Percentiles rank a stretch among this genome's conserved stretches.
These are phyloP conservation scores for Oppia nitens DNA, from an alignment of 1,140 invertebrate species.

Conservation along the genomic window DNA sequence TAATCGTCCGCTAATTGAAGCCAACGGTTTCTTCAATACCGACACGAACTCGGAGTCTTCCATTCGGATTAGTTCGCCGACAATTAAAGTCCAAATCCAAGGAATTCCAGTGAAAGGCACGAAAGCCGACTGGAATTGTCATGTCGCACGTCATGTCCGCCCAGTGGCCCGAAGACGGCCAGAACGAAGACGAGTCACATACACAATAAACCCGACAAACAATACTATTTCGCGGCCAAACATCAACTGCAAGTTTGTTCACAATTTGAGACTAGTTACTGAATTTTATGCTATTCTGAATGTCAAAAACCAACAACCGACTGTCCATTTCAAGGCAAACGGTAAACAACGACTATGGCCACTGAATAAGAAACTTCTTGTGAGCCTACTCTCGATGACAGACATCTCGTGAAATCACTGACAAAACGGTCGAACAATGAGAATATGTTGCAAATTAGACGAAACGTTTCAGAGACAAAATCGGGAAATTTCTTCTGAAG, in stretches of 20 bases:
- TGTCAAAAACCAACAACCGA: neutral
- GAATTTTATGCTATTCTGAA: neutral
- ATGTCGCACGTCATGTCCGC: neutral
- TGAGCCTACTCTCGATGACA: neutral
- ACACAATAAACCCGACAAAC: neutral
- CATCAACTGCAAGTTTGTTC: neutral
- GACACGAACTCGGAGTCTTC: too few species aligned
- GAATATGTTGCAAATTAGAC: neutral
- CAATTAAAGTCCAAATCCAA: neutral
- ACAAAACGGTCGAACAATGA: neutral
- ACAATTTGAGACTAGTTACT: neutral
- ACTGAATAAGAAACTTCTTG: neutral
- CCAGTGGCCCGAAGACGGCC: neutral
- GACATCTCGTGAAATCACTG: neutral
- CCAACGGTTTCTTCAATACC: too few species aligned
- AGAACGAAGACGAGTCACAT: neutral
- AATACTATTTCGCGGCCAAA: neutral
- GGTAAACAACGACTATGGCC: neutral
- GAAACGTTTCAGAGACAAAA: neutral
- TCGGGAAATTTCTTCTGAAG: neutral
- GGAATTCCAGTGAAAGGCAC: neutral
- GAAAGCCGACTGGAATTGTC: neutral
- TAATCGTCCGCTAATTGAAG: too few species aligned
- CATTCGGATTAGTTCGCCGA: neutral
- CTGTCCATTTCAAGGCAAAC: neutral